A percentile compares a stretch with the other conserved stretches of the same genome.
phyloP scores from a whole-genome alignment of 2,888 invertebrate genomes.

The Idaea dimidiata region DNA sequence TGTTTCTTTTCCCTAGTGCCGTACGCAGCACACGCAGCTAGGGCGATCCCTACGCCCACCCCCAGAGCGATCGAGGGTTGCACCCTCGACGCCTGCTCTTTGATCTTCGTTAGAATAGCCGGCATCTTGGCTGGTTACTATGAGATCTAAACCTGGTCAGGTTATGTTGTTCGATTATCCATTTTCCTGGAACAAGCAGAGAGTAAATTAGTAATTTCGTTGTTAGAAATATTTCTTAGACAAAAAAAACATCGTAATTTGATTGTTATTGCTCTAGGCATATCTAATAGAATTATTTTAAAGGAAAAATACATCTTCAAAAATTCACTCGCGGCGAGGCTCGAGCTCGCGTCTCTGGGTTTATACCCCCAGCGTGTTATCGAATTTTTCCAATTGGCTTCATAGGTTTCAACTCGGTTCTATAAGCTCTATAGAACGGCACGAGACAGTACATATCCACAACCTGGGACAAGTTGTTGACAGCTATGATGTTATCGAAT shows the following conservation, averaged over 20 bases:
- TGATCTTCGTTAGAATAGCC: constrained; percentile 70
- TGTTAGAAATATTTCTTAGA: too few relatives aligned
- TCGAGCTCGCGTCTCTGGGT: too few relatives aligned
- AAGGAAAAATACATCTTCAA: too few relatives aligned
- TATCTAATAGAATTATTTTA: too few relatives aligned
- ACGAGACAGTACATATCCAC: constrained; percentile 98
- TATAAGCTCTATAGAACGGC: constrained; percentile 94
- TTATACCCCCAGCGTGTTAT: too few relatives aligned
- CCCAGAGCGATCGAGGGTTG: constrained; percentile 68
- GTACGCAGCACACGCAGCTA: constrained; percentile 69
- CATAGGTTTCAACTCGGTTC: constrained; percentile 93
- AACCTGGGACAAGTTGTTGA: constrained; percentile 96
- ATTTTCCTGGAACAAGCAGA: constrained; percentile 23
- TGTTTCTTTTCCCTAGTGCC: constrained; percentile 67
- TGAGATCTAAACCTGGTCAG: constrained; percentile 10
- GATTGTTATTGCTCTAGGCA: too few relatives aligned
- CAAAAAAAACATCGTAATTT: too few relatives aligned
- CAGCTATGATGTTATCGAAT: constrained; percentile 90
- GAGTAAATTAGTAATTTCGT: not conserved
- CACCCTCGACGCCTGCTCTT: constrained; percentile 70
- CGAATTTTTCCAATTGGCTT: constrained; percentile 96
- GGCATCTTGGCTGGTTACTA: constrained; percentile 56
- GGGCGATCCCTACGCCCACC: constrained; percentile 68
- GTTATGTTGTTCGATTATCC: constrained; percentile 20
- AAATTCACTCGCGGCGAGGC: too few relatives aligned